Percentiles rank a stretch among this genome's conserved stretches.
phyloP scores from a whole-genome alignment of 1,140 invertebrate species.

The Caerostris darwini region DNA sequence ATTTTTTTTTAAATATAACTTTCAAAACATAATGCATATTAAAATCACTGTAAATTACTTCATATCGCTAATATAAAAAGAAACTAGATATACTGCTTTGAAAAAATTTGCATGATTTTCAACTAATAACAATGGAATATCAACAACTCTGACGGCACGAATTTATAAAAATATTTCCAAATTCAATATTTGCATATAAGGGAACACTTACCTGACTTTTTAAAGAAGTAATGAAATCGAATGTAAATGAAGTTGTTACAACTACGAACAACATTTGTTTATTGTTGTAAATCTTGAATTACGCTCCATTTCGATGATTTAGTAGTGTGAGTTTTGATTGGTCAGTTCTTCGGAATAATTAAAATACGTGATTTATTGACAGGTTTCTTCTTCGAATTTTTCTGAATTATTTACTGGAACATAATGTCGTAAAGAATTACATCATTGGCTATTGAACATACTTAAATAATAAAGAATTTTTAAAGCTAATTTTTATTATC shows the following conservation, averaged over 20 bases:
- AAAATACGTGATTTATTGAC: neutral
- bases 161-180: neutral
- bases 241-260: slow-evolving; percentile 11
- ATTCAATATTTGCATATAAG: slow-evolving; percentile 7
- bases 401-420: too few relatives aligned
- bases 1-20: too few relatives aligned
- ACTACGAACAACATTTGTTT: neutral
- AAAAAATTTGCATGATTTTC: neutral
- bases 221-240: neutral
- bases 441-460: too few relatives aligned
- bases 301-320: slow-evolving; percentile 3
- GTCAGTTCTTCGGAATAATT: neutral
- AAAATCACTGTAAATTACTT: too few relatives aligned
- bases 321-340: neutral
- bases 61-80: too few relatives aligned
- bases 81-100: too few relatives aligned
- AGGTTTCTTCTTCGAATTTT: neutral
- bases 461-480: too few relatives aligned
- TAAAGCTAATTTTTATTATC: too few relatives aligned
- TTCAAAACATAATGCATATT: too few relatives aligned
- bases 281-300: slow-evolving; percentile 33
- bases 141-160: neutral
- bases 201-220: slow-evolving; percentile 2
- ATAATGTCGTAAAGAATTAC: too few relatives aligned
- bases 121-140: neutral